Evolutionary conservation across 2,113 vertebrate species (phyloP), one percentile per base, ranked within the genome.

Genomic region (Serinus canaria): DNA sequence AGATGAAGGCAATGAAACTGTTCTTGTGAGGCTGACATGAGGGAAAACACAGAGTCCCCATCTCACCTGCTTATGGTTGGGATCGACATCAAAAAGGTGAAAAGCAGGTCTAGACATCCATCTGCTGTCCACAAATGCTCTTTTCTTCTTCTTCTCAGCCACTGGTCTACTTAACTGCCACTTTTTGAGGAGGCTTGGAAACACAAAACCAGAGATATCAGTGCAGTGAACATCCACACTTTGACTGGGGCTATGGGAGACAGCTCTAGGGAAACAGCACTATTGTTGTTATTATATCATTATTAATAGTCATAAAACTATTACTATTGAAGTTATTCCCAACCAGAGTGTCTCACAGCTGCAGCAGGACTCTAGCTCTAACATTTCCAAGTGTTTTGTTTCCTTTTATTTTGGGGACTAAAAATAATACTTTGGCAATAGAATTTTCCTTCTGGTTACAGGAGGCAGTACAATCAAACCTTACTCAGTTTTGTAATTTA

Each of bases 171-270:
- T 73, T 76, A 83, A 63, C 64, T 94, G 91, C 76, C 87, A 79
- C 63, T 89, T 87, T 82, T 85, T 87, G 62, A 93, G 64, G 63
- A 97, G 89, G 41, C 96, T 97, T 83, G 35, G 91, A 92, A 94
- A 92, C 68, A 95, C 35, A 95, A 95, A 91, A 76, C 10, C 31
- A 19, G 33, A 90, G 28, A 43, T 14, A 83, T 68, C 25, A 92
- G 19, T 56, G 49, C 58, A 78, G 22, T 22, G 59, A 60, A 79
- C 23, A 79, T 52, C 12, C 35, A 83, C 15, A 31, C 55, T 74
- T 55, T 58, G 7, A 58, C 5, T 1, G 2, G 8, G 30, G 21
- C 20, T 59, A 8, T 11, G 9, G 3, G 27, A 22, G 39, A 62
- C 35, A 53, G 13, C 17, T 59, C 25, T 83, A 21, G 22, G 43